Percentiles rank a stretch among this genome's conserved stretches.
Conservation (phyloP, 2,797 vertebrate genomes). For the Rhynchonycteris naso region DNA sequence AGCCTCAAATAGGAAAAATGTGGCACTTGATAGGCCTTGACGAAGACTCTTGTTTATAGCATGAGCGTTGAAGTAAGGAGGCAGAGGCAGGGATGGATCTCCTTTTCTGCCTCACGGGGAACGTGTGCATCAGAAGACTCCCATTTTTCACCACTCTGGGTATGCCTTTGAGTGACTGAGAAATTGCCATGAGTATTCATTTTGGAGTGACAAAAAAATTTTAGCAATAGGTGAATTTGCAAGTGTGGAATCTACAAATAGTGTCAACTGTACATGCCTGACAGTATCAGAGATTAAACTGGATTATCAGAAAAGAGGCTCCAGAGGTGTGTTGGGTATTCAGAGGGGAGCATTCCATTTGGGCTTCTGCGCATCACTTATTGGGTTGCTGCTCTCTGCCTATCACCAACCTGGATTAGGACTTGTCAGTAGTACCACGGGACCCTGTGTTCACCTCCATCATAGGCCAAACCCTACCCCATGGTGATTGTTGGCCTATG, state of each 20-base stretch:
- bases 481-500: neutral
- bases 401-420: neutral
- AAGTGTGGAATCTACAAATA: neutral
- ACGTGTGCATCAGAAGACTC: neutral
- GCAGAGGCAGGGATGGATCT: too few species aligned
- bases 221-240: neutral
- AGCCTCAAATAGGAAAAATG: neutral
- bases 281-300: neutral
- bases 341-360: neutral
- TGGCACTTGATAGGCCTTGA: neutral
- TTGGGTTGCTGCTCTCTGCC: neutral
- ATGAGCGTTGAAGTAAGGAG: neutral
- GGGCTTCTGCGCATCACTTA: neutral
- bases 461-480: neutral
- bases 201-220: neutral
- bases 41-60: neutral
- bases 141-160: neutral
- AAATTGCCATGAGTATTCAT: neutral
- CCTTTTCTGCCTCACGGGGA: neutral
- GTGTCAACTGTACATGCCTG: neutral
- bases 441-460: neutral
- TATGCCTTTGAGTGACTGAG: neutral
- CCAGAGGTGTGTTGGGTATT: neutral
- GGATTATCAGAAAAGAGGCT: neutral
- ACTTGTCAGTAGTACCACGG: neutral